Conservation (phyloP, 2,797 vertebrate species). For the Adrianichthys oophorus region DNA sequence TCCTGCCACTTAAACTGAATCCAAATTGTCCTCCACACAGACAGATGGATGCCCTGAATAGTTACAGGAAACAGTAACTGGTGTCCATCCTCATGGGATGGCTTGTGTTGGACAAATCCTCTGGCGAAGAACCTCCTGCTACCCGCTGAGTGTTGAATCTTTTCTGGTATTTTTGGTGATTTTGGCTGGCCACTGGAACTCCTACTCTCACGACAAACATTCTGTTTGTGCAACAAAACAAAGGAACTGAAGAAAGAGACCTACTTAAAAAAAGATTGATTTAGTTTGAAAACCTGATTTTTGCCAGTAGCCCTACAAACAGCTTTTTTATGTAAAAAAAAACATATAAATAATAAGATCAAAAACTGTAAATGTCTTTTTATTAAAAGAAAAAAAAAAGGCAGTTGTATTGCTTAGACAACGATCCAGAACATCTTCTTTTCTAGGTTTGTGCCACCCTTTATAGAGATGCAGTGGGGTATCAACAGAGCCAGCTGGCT, state of each 20-base stretch:
- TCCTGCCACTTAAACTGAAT: no score
- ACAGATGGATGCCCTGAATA: conserved; percentile 74
- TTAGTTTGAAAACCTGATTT: no score
- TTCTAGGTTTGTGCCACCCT: conserved; percentile 34
- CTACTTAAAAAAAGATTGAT: no score
- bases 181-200: conserved; percentile 52
- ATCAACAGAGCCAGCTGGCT: conserved; percentile 50
- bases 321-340: conserved; percentile 1
- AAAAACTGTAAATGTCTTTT: conserved; percentile 4
- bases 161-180: conserved; percentile 8
- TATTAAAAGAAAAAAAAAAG: no score
- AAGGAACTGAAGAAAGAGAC: no score
- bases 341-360: conserved; percentile 1
- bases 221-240: background rate
- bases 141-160: conserved; percentile 49
- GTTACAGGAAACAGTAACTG: conserved; percentile 57
- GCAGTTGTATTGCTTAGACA: background rate
- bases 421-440: conserved; percentile 35
- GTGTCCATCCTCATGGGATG: conserved; percentile 68
- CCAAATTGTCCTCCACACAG: conserved; percentile 24
- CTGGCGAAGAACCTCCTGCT: conserved; percentile 47
- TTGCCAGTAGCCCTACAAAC: no score
- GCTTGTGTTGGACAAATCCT: conserved; percentile 46
- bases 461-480: conserved; percentile 18
- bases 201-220: conserved; percentile 41